Conservation (phyloP, 2,113 vertebrate species). For the Tachysurus vachellii region DNA sequence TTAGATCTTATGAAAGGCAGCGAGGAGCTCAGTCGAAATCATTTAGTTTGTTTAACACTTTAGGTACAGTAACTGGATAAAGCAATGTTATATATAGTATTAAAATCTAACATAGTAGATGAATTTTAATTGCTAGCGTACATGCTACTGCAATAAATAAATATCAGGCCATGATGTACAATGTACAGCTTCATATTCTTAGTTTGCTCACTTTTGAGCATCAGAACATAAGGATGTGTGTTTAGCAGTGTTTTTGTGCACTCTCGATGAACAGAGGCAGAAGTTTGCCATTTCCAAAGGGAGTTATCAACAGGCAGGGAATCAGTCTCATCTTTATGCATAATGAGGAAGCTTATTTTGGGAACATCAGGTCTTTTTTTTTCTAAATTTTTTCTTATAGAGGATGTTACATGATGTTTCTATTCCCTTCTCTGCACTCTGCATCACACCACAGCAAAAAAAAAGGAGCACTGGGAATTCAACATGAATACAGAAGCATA, state of each 20-base stretch:
- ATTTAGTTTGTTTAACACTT: not conserved
- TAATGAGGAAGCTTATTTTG: constrained; percentile 72
- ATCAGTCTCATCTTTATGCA: constrained; percentile 55
- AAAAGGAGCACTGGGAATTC: constrained; percentile 64
- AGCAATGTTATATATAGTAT: not conserved
- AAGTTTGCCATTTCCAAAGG: constrained; percentile 62
- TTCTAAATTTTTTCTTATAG: constrained; percentile 21
- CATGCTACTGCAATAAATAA: not conserved
- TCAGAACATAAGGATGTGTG: not conserved
- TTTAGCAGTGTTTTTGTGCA: constrained; percentile 22
- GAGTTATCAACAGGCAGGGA: constrained; percentile 66
- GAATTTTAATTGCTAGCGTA: not conserved
- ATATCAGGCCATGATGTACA: not conserved
- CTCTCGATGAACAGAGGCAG: constrained; percentile 53
- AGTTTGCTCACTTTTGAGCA: constrained; percentile 17
- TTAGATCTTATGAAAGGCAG: not conserved
- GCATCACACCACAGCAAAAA: constrained; percentile 64
- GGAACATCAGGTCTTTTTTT: constrained; percentile 60
- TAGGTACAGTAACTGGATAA: not conserved
- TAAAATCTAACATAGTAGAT: not conserved
- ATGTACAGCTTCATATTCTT: not conserved
- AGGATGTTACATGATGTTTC: constrained; percentile 46
- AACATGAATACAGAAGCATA: constrained; percentile 60
- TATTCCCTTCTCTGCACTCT: constrained; percentile 60
- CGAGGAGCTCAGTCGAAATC: not conserved